Base-by-base conservation (phyloP, 2,113 vertebrate species). In the Rhinoptilus africanus region DNA sequence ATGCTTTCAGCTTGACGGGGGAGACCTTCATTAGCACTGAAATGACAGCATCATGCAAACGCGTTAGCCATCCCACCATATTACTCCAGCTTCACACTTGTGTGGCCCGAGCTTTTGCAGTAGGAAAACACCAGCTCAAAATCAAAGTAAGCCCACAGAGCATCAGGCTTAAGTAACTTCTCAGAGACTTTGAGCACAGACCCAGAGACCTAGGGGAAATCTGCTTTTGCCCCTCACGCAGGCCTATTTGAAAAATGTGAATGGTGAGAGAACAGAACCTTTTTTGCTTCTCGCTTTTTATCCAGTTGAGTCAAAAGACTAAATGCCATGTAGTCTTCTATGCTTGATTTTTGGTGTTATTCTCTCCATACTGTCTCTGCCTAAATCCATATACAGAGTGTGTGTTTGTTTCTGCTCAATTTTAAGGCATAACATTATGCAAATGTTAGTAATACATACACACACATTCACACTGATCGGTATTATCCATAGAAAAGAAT, bases 1-100 rank as follows among this genome's bases (percentile, higher is more conserved):
- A 2, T 15, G 63, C 57, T 63, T 57, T 56, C 82, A 77, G 80
- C 41, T 12, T 73, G 39, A 17, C 35, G 63, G 45, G 62, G 47
- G 47, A 64, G 57, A 43, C 34, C 54, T 26, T 39, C 6, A 7
- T 66, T 50, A 66, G n/a, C 1, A 2, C 39, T 59, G 74, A 75
- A 75, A 59, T 43, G 76, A 78, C 68, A 90, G 80, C 69, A 69
- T 8, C 82, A 23, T 5, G 5, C 87, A 53, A 88, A 57, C 1
- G n/a, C 0, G 3, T 37, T 21, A 30, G 14, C 32, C 82, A 56
- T 5, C 48, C 53, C 71, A 24, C 1, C 0, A 0, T 35, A 23
- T 24, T 60, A 51, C 23, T 83, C 26, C 1, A 0, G 59, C 60
- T 66, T n/a, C 0, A 1, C 35, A 56, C 28, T 45, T 28, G 37